Conservation (phyloP, 2,797 vertebrate species). For the Silurus lanzhouensis region DNA sequence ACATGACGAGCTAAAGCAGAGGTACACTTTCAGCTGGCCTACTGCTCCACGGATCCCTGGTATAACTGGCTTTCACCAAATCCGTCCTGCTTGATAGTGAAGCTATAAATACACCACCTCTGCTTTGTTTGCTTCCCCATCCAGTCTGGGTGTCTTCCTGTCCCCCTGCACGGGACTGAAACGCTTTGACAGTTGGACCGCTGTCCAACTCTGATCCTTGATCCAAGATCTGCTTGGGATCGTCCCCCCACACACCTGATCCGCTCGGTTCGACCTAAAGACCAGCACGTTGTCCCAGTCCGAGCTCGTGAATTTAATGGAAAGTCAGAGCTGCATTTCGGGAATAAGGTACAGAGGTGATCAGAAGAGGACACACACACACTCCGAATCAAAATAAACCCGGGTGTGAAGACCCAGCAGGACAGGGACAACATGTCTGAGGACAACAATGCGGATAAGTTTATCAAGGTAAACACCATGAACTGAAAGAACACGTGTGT, state of each 20-base stretch:
- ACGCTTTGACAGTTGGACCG: no score
- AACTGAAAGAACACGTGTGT: no score
- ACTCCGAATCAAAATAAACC: background rate
- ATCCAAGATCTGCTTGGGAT: no score
- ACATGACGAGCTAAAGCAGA: no score
- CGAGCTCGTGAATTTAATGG: conserved; percentile 17
- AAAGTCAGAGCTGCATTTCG: conserved; percentile 9
- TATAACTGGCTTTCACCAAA: background rate
- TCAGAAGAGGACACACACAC: conserved; percentile 3
- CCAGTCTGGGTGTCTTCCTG: no score
- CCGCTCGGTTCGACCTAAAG: background rate
- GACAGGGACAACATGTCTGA: conserved; percentile 79
- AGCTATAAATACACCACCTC: no score
- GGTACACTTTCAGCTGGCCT: no score
- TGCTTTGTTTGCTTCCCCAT: no score
- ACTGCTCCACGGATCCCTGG: no score
- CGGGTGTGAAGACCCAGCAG: conserved; percentile 4
- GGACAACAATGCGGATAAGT: conserved; percentile 85
- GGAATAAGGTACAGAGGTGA: conserved; percentile 23
- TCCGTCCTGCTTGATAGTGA: background rate
- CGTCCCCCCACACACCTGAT: no score
- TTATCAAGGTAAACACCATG: conserved; percentile 82
- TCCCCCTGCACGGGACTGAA: no score
- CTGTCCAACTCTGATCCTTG: no score
- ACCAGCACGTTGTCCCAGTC: background rate